Conservation (phyloP, 2,797 vertebrate genomes). For the Scyliorhinus canicula region DNA sequence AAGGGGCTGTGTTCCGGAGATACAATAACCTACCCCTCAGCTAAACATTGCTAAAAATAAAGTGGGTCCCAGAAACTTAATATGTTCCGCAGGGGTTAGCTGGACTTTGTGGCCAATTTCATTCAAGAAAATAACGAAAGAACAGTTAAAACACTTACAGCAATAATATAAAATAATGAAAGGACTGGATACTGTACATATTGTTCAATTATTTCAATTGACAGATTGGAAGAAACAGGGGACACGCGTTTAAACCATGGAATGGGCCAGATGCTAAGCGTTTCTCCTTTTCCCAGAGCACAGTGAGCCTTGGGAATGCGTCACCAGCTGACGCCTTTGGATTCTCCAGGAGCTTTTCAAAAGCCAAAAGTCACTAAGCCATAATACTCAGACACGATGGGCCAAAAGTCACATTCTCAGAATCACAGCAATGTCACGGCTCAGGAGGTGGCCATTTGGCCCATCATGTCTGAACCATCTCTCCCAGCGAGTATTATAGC, state of each 20-base stretch:
- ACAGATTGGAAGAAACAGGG: background rate
- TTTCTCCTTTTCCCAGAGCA: background rate
- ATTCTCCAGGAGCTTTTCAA: background rate
- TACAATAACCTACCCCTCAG: background rate
- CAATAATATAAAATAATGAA: background rate
- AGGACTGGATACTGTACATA: background rate
- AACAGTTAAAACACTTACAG: background rate
- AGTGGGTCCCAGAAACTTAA: background rate
- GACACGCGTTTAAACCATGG: background rate
- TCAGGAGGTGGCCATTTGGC: no score
- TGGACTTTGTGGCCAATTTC: background rate
- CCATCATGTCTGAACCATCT: no score
- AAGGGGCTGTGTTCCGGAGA: background rate
- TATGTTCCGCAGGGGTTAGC: background rate
- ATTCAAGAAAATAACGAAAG: background rate
- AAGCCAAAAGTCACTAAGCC: no score
- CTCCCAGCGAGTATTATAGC: no score
- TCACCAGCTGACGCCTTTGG: no score
- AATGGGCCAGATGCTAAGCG: background rate
- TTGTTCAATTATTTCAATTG: background rate
- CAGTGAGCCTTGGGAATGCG: background rate
- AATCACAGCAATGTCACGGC: no score
- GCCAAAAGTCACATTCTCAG: background rate
- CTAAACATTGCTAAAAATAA: background rate
- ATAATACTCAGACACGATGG: no score